Evolutionary conservation across 1,140 invertebrate species (phyloP).

Genomic region (Trialeurodes vaporariorum): DNA sequence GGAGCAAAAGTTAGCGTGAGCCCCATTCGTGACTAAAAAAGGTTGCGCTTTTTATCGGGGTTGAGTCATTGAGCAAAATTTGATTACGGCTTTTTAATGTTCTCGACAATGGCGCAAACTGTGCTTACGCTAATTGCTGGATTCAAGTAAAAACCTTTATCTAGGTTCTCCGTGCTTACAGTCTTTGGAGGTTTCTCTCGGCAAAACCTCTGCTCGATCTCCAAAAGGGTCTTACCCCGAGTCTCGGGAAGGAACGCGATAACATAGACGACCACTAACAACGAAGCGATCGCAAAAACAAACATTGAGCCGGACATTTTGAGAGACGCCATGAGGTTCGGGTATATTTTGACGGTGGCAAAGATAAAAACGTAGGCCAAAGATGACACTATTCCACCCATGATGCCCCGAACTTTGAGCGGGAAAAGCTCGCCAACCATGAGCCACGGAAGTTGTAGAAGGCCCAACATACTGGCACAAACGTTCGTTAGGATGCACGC

Average conservation of each 20-base stretch:
- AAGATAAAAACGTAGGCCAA: conserved; percentile 59
- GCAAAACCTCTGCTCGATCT: conserved; percentile 54
- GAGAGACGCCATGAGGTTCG: conserved; percentile 41
- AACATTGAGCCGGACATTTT: conserved; percentile 59
- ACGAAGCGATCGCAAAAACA: conserved; percentile 56
- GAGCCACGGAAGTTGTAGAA: conserved; percentile 58
- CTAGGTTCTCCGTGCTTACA: conserved; percentile 10
- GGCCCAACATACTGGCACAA: conserved; percentile 57
- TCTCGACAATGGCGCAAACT: neutral
- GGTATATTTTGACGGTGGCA: conserved; percentile 54
- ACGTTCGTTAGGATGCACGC: conserved; percentile 52
- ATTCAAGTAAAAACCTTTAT: neutral
- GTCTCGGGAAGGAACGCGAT: conserved; percentile 60
- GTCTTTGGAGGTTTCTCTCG: conserved; percentile 7
- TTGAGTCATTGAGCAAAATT: too few species aligned
- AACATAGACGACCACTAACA: conserved; percentile 45
- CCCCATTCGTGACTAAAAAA: too few species aligned
- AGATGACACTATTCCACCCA: conserved; percentile 54
- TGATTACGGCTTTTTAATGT: neutral
- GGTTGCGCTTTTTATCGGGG: too few species aligned
- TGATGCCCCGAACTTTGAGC: conserved; percentile 47
- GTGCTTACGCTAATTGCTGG: neutral
- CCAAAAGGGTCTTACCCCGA: conserved; percentile 58
- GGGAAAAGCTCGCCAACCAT: conserved; percentile 64
- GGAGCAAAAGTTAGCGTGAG: too few species aligned